A percentile compares a stretch with the other conserved stretches of the same genome.
Conservation (phyloP, 2,113 vertebrate species). For the Hippocampus zosterae region DNA sequence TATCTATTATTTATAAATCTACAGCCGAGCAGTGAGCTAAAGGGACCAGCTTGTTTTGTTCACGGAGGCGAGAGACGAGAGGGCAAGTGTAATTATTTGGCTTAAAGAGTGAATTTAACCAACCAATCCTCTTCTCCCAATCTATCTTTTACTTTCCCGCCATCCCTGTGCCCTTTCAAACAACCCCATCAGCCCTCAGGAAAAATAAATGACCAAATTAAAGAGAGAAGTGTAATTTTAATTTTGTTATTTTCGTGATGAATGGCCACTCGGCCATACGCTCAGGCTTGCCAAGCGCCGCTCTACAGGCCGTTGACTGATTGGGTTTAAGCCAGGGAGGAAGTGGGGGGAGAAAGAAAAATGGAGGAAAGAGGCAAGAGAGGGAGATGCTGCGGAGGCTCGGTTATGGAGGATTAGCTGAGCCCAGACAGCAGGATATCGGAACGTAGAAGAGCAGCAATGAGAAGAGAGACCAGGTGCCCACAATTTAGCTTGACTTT, state of each 20-base stretch:
- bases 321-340: slow-evolving; percentile 65
- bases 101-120: slow-evolving; percentile 46
- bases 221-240: slow-evolving; percentile 74
- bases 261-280: slow-evolving; percentile 63
- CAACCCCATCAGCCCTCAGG: slow-evolving; percentile 24
- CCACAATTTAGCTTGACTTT: slow-evolving; percentile 15
- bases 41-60: slow-evolving; percentile 49
- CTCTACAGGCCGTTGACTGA: slow-evolving; percentile 68
- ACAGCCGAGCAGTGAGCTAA: slow-evolving; percentile 52
- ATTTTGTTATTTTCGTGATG: slow-evolving; percentile 77
- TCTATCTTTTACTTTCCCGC: slow-evolving; percentile 25
- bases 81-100: slow-evolving; percentile 62
- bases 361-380: slow-evolving; percentile 24
- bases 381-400: slow-evolving; percentile 42
- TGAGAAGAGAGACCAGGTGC: slow-evolving; percentile 44
- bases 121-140: slow-evolving; percentile 17
- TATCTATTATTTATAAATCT: slow-evolving; percentile 70
- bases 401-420: slow-evolving; percentile 56
- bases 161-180: slow-evolving; percentile 30
- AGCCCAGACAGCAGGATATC: slow-evolving; percentile 25
- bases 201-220: slow-evolving; percentile 75
- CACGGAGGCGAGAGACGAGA: slow-evolving; percentile 10
- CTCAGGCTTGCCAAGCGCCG: slow-evolving; percentile 57
- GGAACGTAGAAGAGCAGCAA: slow-evolving; percentile 38
- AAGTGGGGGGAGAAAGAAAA: slow-evolving; percentile 42